These are phyloP conservation scores for Nesometra sesokonis DNA, from an alignment of 35 echinoderm and acorn worm species.

Conservation along the genomic window DNA sequence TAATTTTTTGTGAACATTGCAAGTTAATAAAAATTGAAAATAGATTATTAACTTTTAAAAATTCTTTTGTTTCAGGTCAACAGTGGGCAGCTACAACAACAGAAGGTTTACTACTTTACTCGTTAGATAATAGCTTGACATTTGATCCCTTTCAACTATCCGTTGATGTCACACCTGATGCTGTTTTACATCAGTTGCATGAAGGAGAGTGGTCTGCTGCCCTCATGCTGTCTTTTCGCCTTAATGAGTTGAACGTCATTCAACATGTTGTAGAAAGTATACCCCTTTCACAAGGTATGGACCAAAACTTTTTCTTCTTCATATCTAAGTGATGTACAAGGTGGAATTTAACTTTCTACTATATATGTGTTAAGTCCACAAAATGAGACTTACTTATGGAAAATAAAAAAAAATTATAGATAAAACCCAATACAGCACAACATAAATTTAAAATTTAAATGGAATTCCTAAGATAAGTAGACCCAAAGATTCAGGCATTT, in stretches of 20 bases:
- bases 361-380: neutral
- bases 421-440: too few species aligned
- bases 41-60: too few species aligned
- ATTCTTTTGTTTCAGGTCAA: constrained; percentile 31
- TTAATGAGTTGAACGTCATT: constrained; percentile 73
- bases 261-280: constrained; percentile 76
- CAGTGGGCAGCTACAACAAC: constrained; percentile 97
- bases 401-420: neutral
- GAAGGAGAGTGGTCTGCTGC: constrained; percentile 66
- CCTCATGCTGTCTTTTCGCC: constrained; percentile 62
- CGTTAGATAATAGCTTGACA: constrained; percentile 73
- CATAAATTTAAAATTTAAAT: too few species aligned
- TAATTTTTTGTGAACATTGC: too few species aligned
- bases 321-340: neutral
- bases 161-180: constrained; percentile 62
- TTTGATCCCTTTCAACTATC: constrained; percentile 98
- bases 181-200: constrained; percentile 27
- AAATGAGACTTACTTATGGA: neutral
- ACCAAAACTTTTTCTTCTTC: neutral
- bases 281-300: constrained; percentile 52
- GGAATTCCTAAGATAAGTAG: too few species aligned
- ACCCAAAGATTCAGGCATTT: too few species aligned
- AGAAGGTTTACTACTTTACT: constrained; percentile 87
- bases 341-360: neutral
- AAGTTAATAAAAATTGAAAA: too few species aligned